phyloP scores from a whole-genome alignment of 1,140 invertebrate species.

The Thaumatotibia leucotreta region DNA sequence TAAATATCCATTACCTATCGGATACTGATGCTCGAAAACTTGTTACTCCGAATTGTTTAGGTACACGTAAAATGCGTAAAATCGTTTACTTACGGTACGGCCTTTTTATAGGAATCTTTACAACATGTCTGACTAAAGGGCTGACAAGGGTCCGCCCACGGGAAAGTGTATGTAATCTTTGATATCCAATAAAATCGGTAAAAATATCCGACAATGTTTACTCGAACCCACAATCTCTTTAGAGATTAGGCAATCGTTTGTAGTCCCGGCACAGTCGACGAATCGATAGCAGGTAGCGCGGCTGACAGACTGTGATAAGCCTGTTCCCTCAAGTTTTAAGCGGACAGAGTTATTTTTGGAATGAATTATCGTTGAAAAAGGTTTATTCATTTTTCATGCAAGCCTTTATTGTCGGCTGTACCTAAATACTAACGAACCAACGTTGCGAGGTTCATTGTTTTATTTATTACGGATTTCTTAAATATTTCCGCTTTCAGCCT shows the following conservation, averaged over 20 bases:
- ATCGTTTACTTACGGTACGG: not conserved
- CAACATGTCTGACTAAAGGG: not conserved
- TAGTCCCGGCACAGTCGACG: not conserved
- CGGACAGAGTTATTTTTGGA: not conserved
- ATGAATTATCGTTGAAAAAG: not conserved
- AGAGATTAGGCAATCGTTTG: not conserved
- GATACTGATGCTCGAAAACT: no score
- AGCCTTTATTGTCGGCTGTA: no score
- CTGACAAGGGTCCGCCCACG: not conserved
- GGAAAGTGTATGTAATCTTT: not conserved
- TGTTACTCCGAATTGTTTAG: not conserved
- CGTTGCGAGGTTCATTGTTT: no score
- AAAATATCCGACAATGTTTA: conserved; percentile 2
- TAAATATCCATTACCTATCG: no score
- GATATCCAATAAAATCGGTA: conserved; percentile 1
- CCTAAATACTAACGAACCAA: no score
- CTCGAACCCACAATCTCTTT: not conserved
- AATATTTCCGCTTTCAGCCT: no score
- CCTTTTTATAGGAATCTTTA: not conserved
- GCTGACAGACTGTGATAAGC: not conserved
- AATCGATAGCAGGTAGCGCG: not conserved
- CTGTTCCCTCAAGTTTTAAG: not conserved
- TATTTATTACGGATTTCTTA: no score
- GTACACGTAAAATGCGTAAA: not conserved
- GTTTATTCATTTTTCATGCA: no score